Base-by-base conservation (phyloP, 2,888 invertebrate genomes). In the Nephrotoma flavescens region DNA sequence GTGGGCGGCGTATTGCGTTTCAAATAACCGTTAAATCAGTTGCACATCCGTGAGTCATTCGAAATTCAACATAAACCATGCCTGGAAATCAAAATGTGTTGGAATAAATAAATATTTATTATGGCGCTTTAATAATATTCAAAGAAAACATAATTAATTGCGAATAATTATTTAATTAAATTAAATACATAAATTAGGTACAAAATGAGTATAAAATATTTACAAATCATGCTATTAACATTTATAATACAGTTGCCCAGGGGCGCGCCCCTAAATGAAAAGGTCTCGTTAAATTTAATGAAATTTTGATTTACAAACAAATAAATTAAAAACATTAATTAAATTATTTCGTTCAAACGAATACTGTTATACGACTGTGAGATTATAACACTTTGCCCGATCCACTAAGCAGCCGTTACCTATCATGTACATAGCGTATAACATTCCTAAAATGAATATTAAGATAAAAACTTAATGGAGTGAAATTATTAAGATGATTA, bases 11-110 rank as follows among this genome's bases (percentile, higher is more conserved):
- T 71, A 31, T 9, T 71, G 7, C n/a, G 6, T 57, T 83, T 45
- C 15, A 83, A 12, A 71, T 31, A 83, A 83, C n/a, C 7, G 42
- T 86, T 87, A 86, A 87, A 45, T 86, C 83, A 71, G 86, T 94
- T 0, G 95, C 93, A 90, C 96, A 96, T 87, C 95, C 96, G 90
- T 96, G 96, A 91, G 95, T 95, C 93, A 96, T 94, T 86, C 96
- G 92, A 90, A 95, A 96, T 90, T 96, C 95, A 9, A 96, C 95
- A 90, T 96, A 96, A 90, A 96, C 93, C 93, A 96, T 94, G 86
- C 96, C 97, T 4, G 86, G 1, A 45, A 85, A 19, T 85, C 44
- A 85, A 84, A 84, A 84, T 42, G n/a, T 84, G 12, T 84, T 42
- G 31, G 3, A 31, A 41, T 83, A 41, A 41, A 41, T 83, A 12